Base-by-base conservation (phyloP, 2,888 invertebrate genomes). In the Dichetophora obliterata region DNA sequence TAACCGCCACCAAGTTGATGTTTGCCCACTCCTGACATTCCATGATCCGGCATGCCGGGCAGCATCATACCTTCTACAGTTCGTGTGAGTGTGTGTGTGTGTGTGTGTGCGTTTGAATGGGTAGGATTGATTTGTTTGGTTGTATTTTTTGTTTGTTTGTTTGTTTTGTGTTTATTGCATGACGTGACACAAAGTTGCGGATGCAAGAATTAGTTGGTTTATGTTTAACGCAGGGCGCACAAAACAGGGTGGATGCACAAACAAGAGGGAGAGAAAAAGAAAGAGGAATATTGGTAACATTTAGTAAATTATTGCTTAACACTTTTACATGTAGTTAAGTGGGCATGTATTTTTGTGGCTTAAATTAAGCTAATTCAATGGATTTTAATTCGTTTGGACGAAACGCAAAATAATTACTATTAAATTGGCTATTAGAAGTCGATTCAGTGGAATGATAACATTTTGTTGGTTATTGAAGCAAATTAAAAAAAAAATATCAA, bases 51-150 rank as follows among this genome's bases (percentile, higher is more conserved):
- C 77, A 87, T 82, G 57, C 86, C 86, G 24, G 86, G 82, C 79
- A 87, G 81, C 84, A 87, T 83, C 63, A 87, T 83, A 77, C 84
- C 84, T 82, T 86, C 86, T 86, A 19, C 27, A 68, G 50, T 69
- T 19, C n/a, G n/a, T 34, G 24, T 37, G 34, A 37, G 52, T 52
- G 43, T n/a, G 68, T 48, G 24, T n/a, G 68, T 54, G 37, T 4
- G 27, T 59, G 48, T 11, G 37, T 37, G 16, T 69, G 19, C 19
- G 34, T 24, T 24, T 4, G 61, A 16, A 16, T 63, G 22, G 61
- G 2, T 37, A 27, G 59, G 24, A 48, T 37, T 31, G 37, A 43
- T 34, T 37, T 43, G 57, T 59, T 59, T 59, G 57, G 54, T 19
- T 19, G 9, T 66, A 52, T 50, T 24, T 11, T n/a, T n/a, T 19